Percentiles rank a stretch among this genome's conserved stretches.
Evolutionary conservation across 2,888 invertebrate species (phyloP).

Genomic region (Orchesella flavescens): DNA sequence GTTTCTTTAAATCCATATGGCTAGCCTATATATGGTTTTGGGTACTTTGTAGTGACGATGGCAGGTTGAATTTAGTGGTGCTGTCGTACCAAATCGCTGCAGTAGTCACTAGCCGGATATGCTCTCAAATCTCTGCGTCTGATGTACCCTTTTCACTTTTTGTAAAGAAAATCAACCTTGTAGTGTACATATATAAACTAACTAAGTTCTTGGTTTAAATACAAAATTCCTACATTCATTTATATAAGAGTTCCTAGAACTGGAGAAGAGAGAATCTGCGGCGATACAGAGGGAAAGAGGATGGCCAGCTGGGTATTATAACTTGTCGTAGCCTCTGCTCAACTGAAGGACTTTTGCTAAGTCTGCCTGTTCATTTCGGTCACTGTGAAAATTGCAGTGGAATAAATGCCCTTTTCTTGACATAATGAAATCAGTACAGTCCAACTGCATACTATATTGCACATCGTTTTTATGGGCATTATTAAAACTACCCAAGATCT

Average conservation of each 20-base stretch:
- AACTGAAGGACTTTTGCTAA: not conserved
- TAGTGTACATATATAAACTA: too few relatives aligned
- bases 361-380: constrained; percentile 1
- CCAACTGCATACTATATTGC: too few relatives aligned
- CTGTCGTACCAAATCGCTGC: constrained; percentile 25
- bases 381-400: constrained; percentile 11
- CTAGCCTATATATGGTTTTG: not conserved
- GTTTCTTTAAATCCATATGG: not conserved
- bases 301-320: constrained; percentile 27
- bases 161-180: constrained; percentile 1
- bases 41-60: constrained; percentile 34
- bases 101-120: constrained; percentile 50
- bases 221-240: too few relatives aligned
- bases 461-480: too few relatives aligned
- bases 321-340: not conserved
- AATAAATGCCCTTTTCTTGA: not conserved
- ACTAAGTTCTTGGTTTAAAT: too few relatives aligned
- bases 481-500: too few relatives aligned
- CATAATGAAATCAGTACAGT: too few relatives aligned
- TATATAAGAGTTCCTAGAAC: too few relatives aligned
- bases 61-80: constrained; percentile 27
- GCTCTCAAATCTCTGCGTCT: constrained; percentile 45
- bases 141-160: not conserved
- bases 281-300: not conserved
- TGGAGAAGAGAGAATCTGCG: too few relatives aligned